Evolutionary conservation across 2,888 invertebrate species (phyloP).

Genomic region (Sipha maydis): DNA sequence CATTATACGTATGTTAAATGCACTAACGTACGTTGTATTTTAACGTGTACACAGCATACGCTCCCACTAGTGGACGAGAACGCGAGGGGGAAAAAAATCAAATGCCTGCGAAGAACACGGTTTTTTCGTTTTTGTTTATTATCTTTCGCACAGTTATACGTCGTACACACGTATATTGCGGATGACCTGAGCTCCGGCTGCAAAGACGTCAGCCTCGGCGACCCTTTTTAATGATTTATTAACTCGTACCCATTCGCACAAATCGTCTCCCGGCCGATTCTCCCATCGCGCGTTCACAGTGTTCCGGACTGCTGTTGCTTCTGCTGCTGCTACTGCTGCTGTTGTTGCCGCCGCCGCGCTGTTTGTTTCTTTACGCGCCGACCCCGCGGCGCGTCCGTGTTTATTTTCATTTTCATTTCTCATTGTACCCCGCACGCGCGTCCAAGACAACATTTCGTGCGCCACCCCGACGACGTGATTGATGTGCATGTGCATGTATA

Average conservation of each 20-base stretch:
- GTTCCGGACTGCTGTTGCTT: background rate
- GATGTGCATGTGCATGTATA: background rate
- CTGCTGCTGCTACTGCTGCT: background rate
- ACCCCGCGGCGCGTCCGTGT: background rate
- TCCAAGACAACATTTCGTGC: background rate
- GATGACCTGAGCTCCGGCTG: background rate
- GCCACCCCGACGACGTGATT: slow-evolving; percentile 20
- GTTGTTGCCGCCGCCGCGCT: background rate
- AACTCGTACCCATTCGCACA: background rate
- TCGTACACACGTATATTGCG: too few species aligned
- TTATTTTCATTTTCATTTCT: slow-evolving; percentile 52
- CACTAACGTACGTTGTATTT: too few species aligned
- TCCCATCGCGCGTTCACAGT: background rate
- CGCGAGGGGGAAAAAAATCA: background rate
- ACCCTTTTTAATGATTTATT: slow-evolving; percentile 48
- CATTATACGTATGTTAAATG: too few species aligned
- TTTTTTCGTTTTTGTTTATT: slow-evolving; percentile 8
- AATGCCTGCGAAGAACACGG: slow-evolving; percentile 2
- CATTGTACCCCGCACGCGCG: background rate
- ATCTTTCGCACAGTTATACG: too few species aligned
- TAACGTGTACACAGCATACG: too few species aligned
- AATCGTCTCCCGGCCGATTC: background rate
- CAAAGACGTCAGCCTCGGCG: background rate
- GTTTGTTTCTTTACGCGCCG: background rate
- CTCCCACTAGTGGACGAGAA: too few species aligned